Conservation (phyloP, 1,140 invertebrate genomes). For the Scaptomyza hsui region DNA sequence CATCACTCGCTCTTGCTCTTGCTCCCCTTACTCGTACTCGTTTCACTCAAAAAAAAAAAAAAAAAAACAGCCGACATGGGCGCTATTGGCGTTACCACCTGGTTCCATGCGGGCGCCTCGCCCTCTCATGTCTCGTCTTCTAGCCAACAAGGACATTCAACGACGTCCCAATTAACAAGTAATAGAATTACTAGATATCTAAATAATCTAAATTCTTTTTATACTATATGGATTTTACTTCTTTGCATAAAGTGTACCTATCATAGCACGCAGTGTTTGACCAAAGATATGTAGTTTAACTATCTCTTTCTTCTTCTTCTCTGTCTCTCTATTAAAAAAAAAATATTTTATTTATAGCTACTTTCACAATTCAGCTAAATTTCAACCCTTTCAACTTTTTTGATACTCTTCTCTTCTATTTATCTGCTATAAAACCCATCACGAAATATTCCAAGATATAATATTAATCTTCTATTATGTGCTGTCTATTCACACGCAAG, state of each 20-base stretch:
- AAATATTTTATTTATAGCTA: neutral
- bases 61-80: slow-evolving; percentile 62
- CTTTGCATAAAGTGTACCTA: slow-evolving; percentile 54
- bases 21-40: neutral
- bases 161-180: slow-evolving; percentile 54
- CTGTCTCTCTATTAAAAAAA: slow-evolving; percentile 13
- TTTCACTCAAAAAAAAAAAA: slow-evolving; percentile 18
- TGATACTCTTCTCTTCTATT: slow-evolving; percentile 9
- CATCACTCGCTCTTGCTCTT: slow-evolving; percentile 30
- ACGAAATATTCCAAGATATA: slow-evolving; percentile 6
- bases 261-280: slow-evolving; percentile 60
- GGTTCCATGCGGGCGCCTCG: slow-evolving; percentile 80
- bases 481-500: slow-evolving; percentile 34
- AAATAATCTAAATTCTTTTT: slow-evolving; percentile 8
- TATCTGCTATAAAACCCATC: neutral
- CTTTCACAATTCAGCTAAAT: neutral
- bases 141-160: slow-evolving; percentile 36
- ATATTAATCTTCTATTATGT: slow-evolving; percentile 22
- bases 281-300: slow-evolving; percentile 31
- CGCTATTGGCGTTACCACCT: slow-evolving; percentile 80
- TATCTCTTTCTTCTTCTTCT: slow-evolving; percentile 36
- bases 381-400: slow-evolving; percentile 26
- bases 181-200: slow-evolving; percentile 37
- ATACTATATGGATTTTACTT: slow-evolving; percentile 17
- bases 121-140: slow-evolving; percentile 44